phyloP scores from a whole-genome alignment of 2,113 vertebrate genomes.

The Otis tarda region DNA sequence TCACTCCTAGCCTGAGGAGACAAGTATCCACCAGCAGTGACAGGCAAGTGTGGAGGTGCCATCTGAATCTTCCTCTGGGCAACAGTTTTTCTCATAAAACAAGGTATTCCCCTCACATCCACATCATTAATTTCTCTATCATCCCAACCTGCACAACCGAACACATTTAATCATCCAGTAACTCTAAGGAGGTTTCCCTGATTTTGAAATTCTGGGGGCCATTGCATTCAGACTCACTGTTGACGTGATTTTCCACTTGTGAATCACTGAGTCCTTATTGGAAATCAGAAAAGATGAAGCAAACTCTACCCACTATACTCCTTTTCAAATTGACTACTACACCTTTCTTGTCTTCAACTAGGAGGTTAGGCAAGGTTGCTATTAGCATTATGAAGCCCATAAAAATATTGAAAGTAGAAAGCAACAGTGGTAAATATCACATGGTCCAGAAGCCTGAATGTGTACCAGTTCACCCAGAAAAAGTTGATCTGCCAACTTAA shows the following conservation, averaged over 20 bases:
- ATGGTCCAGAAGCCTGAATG: background rate
- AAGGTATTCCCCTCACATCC: background rate
- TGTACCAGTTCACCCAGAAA: background rate
- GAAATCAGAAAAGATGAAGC: background rate
- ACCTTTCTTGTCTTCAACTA: background rate
- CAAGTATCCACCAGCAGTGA: accelerated
- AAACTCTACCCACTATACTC: background rate
- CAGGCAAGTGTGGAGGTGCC: background rate
- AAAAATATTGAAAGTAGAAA: background rate
- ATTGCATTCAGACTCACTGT: background rate
- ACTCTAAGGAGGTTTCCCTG: background rate
- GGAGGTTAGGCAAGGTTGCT: background rate
- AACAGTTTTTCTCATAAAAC: background rate
- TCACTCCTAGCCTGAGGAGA: background rate
- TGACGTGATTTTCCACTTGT: background rate
- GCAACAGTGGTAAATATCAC: background rate
- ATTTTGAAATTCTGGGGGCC: background rate
- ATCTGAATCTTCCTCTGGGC: background rate
- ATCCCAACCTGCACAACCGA: background rate
- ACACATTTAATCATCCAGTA: background rate
- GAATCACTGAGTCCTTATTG: background rate
- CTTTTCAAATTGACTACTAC: background rate
- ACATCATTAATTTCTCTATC: background rate
- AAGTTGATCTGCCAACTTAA: background rate
- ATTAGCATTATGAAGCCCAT: background rate